phyloP scores from a whole-genome alignment of 2,888 invertebrate species.

The Apeira syringaria region DNA sequence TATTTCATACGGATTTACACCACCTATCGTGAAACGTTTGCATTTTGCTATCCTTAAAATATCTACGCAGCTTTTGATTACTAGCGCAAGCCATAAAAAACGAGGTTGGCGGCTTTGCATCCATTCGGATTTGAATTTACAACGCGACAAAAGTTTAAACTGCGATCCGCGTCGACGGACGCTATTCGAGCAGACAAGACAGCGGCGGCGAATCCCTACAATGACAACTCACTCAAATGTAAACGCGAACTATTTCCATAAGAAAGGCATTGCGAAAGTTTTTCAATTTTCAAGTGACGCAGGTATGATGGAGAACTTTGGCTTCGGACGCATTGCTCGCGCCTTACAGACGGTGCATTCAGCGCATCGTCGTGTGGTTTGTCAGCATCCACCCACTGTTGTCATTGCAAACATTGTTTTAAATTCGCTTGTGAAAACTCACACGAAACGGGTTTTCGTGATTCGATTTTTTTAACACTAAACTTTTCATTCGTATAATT shows the following conservation, averaged over 20 bases:
- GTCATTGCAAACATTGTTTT: slow-evolving; percentile 28
- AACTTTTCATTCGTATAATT: not conserved
- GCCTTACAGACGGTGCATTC: slow-evolving; percentile 14
- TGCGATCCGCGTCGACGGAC: slow-evolving; percentile 3
- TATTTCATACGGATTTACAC: slow-evolving; percentile 83
- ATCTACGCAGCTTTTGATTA: slow-evolving; percentile 40
- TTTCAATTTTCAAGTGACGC: slow-evolving; percentile 83
- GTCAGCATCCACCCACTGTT: slow-evolving; percentile 27
- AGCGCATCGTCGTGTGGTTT: slow-evolving; percentile 35
- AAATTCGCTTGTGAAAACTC: slow-evolving; percentile 7
- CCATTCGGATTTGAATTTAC: slow-evolving; percentile 16
- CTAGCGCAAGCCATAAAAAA: slow-evolving; percentile 26
- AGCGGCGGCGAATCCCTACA: slow-evolving; percentile 69
- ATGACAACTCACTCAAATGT: slow-evolving; percentile 80
- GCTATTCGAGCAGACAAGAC: slow-evolving; percentile 41
- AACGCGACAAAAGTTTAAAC: slow-evolving; percentile 8
- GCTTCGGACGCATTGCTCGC: slow-evolving; percentile 57
- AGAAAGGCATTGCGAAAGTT: slow-evolving; percentile 81
- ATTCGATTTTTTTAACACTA: not conserved
- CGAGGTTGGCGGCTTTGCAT: slow-evolving; percentile 1
- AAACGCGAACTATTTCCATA: slow-evolving; percentile 80
- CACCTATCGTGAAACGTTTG: slow-evolving; percentile 70
- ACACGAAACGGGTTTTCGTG: not conserved
- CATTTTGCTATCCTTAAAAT: slow-evolving; percentile 71
- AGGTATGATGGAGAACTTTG: slow-evolving; percentile 79